phyloP scores from a whole-genome alignment of 2,113 vertebrate species.

The Catharus bicknelli region DNA sequence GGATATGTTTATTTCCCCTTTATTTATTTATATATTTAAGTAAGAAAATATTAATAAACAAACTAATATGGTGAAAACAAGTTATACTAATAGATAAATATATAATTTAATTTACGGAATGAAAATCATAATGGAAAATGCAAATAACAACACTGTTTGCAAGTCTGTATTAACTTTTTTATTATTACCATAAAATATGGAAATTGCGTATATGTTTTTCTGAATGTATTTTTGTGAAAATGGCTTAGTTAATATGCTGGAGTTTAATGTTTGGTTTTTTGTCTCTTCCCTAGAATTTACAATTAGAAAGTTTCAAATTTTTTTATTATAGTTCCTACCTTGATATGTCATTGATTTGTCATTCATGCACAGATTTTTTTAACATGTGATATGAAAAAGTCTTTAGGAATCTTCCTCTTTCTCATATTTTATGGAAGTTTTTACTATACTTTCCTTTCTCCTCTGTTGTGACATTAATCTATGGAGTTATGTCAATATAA shows the following conservation, averaged over 20 bases:
- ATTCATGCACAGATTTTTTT: not conserved
- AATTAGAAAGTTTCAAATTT: constrained; percentile 18
- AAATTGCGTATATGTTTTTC: not conserved
- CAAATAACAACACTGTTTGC: constrained; percentile 8
- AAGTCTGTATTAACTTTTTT: not conserved
- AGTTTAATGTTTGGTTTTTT: constrained; percentile 27
- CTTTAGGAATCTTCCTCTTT: not conserved
- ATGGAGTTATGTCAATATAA: not conserved
- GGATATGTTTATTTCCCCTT: not conserved
- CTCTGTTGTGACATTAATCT: not conserved
- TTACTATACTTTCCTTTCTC: not conserved
- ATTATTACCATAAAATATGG: constrained; percentile 26
- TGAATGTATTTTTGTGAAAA: not conserved
- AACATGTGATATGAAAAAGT: not conserved
- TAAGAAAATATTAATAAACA: not conserved
- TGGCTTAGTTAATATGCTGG: not conserved
- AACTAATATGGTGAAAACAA: not conserved
- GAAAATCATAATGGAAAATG: constrained; percentile 18
- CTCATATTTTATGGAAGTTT: not conserved
- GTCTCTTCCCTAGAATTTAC: not conserved
- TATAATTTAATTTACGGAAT: not conserved
- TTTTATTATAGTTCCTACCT: not conserved
- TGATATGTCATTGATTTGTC: not conserved
- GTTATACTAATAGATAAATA: not conserved
- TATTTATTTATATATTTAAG: not conserved